These are phyloP conservation scores for Myathropa florea DNA, from an alignment of 2,888 invertebrate species.

Conservation along the genomic window DNA sequence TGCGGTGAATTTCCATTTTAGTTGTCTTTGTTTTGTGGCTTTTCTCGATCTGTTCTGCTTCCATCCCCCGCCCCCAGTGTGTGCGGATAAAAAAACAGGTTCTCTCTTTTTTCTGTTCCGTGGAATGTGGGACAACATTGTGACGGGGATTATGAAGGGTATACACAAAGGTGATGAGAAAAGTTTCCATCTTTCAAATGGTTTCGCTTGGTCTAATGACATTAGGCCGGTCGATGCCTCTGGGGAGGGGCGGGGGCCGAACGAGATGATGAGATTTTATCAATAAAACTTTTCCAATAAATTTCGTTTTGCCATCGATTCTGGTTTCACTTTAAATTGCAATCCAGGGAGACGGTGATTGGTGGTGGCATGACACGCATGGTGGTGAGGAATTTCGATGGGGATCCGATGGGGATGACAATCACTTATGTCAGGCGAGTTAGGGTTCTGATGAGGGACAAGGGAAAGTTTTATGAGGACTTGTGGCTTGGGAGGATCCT, in stretches of 20 bases:
- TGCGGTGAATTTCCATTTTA: slow-evolving; percentile 59
- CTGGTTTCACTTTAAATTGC: slow-evolving; percentile 9
- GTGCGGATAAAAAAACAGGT: neutral
- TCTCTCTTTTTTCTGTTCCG: neutral
- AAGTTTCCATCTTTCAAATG: slow-evolving; percentile 50
- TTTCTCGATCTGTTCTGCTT: slow-evolving; percentile 9
- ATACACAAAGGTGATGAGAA: slow-evolving; percentile 42
- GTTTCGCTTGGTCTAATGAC: slow-evolving; percentile 33
- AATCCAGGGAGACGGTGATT: neutral
- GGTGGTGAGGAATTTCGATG: too few species aligned
- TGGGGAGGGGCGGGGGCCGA: neutral
- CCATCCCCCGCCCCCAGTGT: neutral
- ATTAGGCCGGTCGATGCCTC: slow-evolving; percentile 2
- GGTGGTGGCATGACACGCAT: neutral
- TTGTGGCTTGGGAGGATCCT: neutral
- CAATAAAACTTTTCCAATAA: slow-evolving; percentile 62
- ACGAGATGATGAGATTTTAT: slow-evolving; percentile 51
- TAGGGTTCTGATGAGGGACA: neutral
- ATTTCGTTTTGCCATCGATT: slow-evolving; percentile 52
- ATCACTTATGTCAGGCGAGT: neutral
- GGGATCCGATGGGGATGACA: neutral
- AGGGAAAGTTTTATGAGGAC: neutral
- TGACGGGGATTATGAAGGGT: slow-evolving; percentile 26
- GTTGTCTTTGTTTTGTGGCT: slow-evolving; percentile 29
- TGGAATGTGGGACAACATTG: neutral